phyloP scores from a whole-genome alignment of 1,140 invertebrate genomes.

The Bombus confusus region DNA sequence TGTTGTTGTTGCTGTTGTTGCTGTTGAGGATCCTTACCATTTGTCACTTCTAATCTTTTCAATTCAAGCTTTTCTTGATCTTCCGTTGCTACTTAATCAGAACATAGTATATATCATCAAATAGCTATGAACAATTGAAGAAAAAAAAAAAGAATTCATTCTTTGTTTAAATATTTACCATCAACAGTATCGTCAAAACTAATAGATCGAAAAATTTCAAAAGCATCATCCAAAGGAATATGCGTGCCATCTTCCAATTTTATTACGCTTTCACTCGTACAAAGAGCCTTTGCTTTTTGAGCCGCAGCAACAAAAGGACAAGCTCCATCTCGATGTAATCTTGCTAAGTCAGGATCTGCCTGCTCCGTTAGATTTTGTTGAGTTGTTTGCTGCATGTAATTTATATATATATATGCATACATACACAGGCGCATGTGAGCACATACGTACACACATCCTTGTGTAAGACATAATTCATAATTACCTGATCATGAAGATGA shows the following conservation, averaged over 20 bases:
- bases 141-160: background rate
- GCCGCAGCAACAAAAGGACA: constrained; percentile 78
- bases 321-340: constrained; percentile 74
- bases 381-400: constrained; percentile 62
- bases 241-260: constrained; percentile 80
- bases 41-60: constrained; percentile 77
- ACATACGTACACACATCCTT: background rate
- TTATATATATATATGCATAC: background rate
- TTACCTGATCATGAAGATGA: constrained; percentile 76
- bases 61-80: constrained; percentile 78
- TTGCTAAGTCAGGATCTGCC: constrained; percentile 72
- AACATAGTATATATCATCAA: constrained; percentile 10
- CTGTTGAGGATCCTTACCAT: constrained; percentile 75
- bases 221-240: constrained; percentile 83
- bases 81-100: constrained; percentile 67
- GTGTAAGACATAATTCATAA: background rate
- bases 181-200: constrained; percentile 82
- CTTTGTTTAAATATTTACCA: constrained; percentile 74
- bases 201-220: constrained; percentile 83
- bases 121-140: background rate
- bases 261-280: constrained; percentile 76
- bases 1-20: constrained; percentile 71
- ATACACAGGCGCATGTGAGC: background rate
- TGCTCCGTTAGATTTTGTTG: constrained; percentile 73
- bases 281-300: constrained; percentile 75